These are phyloP conservation scores for Porites rus DNA, from an alignment of 92 coral and sea anemone genomes.

Conservation along the genomic window DNA sequence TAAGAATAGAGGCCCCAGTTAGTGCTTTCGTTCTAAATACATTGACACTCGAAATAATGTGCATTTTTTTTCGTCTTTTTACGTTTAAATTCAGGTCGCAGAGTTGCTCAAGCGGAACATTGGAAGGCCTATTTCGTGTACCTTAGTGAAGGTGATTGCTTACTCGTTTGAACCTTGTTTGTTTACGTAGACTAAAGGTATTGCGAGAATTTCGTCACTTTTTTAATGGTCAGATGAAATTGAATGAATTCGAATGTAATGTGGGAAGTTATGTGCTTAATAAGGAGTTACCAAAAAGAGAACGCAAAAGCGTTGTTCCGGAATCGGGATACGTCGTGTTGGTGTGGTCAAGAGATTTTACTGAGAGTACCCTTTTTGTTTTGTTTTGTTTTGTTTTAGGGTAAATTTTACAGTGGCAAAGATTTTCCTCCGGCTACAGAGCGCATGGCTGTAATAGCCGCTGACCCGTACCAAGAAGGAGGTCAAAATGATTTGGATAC, in stretches of 20 bases:
- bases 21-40: too few relatives aligned
- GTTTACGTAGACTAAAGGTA: too few relatives aligned
- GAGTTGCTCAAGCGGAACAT: constrained; percentile 74
- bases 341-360: not conserved
- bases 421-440: constrained; percentile 80
- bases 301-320: too few relatives aligned
- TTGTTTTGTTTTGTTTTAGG: constrained; percentile 31
- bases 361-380: not conserved
- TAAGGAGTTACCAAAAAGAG: too few relatives aligned
- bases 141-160: constrained; percentile 73
- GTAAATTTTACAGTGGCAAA: constrained; percentile 69
- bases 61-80: not conserved
- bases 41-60: not conserved
- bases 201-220: too few relatives aligned
- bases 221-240: too few relatives aligned
- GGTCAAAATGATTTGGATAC: constrained; percentile 30
- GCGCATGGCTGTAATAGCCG: constrained; percentile 74
- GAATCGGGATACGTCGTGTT: too few relatives aligned
- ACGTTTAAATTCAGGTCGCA: constrained; percentile 45
- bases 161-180: not conserved
- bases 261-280: too few relatives aligned
- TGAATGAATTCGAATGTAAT: too few relatives aligned
- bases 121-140: constrained; percentile 79
- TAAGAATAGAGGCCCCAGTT: too few relatives aligned
- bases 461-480: constrained; percentile 74